phyloP scores from a whole-genome alignment of 2,113 vertebrate genomes.

The Beaufortia kweichowensis region DNA sequence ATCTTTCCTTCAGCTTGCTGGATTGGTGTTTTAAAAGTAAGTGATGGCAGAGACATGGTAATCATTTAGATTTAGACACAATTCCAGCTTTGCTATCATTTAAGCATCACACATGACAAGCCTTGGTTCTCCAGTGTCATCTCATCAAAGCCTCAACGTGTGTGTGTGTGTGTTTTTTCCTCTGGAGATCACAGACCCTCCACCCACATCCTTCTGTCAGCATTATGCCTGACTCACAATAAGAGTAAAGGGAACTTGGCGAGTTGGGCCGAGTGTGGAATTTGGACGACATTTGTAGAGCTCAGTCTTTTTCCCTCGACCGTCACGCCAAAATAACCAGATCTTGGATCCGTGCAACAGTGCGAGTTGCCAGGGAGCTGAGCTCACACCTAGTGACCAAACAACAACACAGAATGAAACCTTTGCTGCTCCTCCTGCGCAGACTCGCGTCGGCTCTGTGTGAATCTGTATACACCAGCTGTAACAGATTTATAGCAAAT shows the following conservation, averaged over 20 bases:
- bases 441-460: not conserved
- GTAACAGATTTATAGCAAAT: constrained; percentile 14
- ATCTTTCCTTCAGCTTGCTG: too few species aligned
- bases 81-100: not conserved
- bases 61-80: constrained; percentile 31
- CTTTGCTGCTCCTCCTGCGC: constrained; percentile 33
- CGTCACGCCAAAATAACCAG: constrained; percentile 53
- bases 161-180: constrained; percentile 53
- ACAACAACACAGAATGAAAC: constrained; percentile 47
- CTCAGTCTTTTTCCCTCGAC: constrained; percentile 12
- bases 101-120: constrained; percentile 7
- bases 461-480: constrained; percentile 25
- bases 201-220: constrained; percentile 40
- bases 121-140: constrained; percentile 15
- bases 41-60: too few species aligned
- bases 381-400: constrained; percentile 59
- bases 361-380: constrained; percentile 57
- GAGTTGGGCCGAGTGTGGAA: constrained; percentile 44
- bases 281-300: constrained; percentile 50
- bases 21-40: too few species aligned
- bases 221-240: constrained; percentile 32
- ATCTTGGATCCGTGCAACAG: constrained; percentile 42
- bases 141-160: constrained; percentile 7
- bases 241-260: constrained; percentile 42
- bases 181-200: constrained; percentile 42